Conservation (phyloP, 2,888 invertebrate genomes). For the Drosophila formosana region DNA sequence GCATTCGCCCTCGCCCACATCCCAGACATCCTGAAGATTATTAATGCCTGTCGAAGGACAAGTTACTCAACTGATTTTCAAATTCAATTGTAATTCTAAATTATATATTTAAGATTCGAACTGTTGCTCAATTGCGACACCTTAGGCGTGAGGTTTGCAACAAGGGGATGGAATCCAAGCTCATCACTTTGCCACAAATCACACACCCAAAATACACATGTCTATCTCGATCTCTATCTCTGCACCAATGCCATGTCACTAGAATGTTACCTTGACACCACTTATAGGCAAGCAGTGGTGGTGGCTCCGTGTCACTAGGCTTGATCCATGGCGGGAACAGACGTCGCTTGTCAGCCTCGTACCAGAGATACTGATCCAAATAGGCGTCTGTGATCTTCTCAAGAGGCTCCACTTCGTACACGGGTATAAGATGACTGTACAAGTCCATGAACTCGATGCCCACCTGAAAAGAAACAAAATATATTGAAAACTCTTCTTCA, state of each 20-base stretch:
- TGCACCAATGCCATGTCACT: neutral
- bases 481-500: neutral
- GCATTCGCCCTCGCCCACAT: slow-evolving; percentile 99
- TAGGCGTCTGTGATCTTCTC: slow-evolving; percentile 99
- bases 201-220: slow-evolving; percentile 86
- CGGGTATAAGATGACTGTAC: slow-evolving; percentile 99
- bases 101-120: neutral
- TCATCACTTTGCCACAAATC: slow-evolving; percentile 89
- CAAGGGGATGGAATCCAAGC: slow-evolving; percentile 88
- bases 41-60: slow-evolving; percentile 90
- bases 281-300: slow-evolving; percentile 95
- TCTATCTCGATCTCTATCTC: neutral
- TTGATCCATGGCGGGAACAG: slow-evolving; percentile 99
- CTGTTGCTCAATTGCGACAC: slow-evolving; percentile 43
- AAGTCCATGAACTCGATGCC: slow-evolving; percentile 99
- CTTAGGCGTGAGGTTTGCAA: slow-evolving; percentile 89
- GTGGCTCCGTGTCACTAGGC: slow-evolving; percentile 99
- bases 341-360: slow-evolving; percentile 98
- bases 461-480: slow-evolving; percentile 87
- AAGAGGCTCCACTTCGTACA: slow-evolving; percentile 99
- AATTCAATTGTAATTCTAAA: neutral
- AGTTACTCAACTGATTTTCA: neutral
- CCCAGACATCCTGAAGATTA: slow-evolving; percentile 99
- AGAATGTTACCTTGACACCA: slow-evolving; percentile 97
- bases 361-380: slow-evolving; percentile 99